Evolutionary conservation across 1,140 invertebrate genomes (phyloP).

Genomic region (Euura lappo): DNA sequence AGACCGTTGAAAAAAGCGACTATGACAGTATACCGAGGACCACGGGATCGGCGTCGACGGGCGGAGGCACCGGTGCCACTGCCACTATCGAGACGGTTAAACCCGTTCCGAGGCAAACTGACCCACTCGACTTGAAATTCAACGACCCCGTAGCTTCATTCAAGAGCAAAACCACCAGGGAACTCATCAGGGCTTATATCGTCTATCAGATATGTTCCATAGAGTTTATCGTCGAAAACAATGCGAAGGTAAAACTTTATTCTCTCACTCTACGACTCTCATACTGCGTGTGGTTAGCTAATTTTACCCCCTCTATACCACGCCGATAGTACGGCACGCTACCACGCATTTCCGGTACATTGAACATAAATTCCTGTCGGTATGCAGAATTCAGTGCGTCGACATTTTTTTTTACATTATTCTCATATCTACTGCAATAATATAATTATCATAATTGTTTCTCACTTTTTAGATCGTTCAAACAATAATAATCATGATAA

Average conservation of each 20-base stretch:
- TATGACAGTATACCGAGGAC: conserved; percentile 28
- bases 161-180: conserved; percentile 94
- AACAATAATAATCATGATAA: too few relatives aligned
- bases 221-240: conserved; percentile 91
- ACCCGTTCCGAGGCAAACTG: conserved; percentile 60
- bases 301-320: too few relatives aligned
- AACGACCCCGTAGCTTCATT: conserved; percentile 81
- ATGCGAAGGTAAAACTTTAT: conserved; percentile 80
- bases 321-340: too few relatives aligned
- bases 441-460: too few relatives aligned
- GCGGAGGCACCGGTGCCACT: conserved; percentile 33
- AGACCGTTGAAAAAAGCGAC: conserved; percentile 37
- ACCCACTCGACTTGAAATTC: conserved; percentile 88
- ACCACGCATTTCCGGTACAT: too few relatives aligned
- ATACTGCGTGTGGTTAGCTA: too few relatives aligned
- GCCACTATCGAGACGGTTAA: conserved; percentile 30
- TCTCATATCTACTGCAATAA: too few relatives aligned
- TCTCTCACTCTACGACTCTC: too few relatives aligned
- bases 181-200: conserved; percentile 89
- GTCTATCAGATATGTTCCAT: conserved; percentile 94
- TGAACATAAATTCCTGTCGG: too few relatives aligned
- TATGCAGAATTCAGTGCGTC: too few relatives aligned
- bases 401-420: too few relatives aligned
- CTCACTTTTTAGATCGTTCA: too few relatives aligned
- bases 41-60: conserved; percentile 24